phyloP scores from a whole-genome alignment of 2,888 invertebrate species.

The Neoscelio sp. region DNA sequence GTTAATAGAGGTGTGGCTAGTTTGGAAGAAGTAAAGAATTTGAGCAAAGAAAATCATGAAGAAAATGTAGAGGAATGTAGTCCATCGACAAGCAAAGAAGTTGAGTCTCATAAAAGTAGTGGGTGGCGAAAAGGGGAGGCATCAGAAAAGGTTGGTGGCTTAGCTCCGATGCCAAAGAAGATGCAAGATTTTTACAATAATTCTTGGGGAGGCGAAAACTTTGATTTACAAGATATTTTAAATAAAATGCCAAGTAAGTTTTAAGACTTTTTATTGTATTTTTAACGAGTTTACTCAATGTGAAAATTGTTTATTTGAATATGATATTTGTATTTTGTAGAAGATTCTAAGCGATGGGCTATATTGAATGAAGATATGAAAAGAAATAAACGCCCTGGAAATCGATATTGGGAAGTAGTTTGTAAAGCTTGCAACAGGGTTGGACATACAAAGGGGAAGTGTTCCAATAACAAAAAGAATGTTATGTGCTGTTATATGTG shows the following conservation, averaged over 20 bases:
- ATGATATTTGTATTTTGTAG: conserved; percentile 68
- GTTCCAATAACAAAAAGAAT: conserved; percentile 84
- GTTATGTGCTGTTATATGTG: conserved; percentile 86
- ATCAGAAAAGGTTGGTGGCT: conserved; percentile 28
- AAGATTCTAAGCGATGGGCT: conserved; percentile 77
- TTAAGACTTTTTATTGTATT: conserved; percentile 5
- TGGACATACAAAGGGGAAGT: conserved; percentile 87
- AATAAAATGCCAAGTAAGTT: conserved; percentile 87
- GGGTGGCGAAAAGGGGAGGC: background rate
- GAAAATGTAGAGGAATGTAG: background rate
- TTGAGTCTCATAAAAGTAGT: background rate
- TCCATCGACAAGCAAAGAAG: conserved; percentile 5
- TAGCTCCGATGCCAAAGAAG: conserved; percentile 80
- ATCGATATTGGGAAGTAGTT: conserved; percentile 72
- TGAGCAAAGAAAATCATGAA: conserved; percentile 52
- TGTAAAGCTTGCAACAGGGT: conserved; percentile 87
- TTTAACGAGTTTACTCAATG: background rate
- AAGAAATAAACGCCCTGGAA: conserved; percentile 47
- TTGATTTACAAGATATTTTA: conserved; percentile 85
- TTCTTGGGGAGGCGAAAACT: conserved; percentile 87
- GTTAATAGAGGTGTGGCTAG: conserved; percentile 70
- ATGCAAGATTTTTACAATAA: conserved; percentile 88
- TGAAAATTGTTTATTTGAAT: conserved; percentile 16
- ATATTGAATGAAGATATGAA: conserved; percentile 77
- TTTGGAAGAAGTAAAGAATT: conserved; percentile 72